A percentile compares a stretch with the other conserved stretches of the same genome.
Evolutionary conservation across 2,113 vertebrate species (phyloP).

Genomic region (Salvator merianae): DNA sequence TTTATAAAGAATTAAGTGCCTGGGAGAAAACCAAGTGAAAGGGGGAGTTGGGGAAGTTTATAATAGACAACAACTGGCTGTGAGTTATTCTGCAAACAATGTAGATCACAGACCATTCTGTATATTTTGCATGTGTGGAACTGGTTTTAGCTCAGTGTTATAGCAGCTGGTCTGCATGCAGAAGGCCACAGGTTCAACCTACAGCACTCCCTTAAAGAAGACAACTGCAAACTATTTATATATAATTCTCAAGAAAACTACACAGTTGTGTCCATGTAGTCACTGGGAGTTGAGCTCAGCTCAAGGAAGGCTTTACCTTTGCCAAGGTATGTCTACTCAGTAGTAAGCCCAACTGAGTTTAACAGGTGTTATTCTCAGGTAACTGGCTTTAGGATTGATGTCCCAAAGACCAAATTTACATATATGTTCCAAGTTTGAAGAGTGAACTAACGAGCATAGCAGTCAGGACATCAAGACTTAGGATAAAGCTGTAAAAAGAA

Average conservation of each 20-base stretch:
- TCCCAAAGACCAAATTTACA: neutral
- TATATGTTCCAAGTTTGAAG: neutral
- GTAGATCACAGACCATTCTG: neutral
- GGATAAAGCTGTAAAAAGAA: neutral
- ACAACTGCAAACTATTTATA: no score
- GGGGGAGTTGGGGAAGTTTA: neutral
- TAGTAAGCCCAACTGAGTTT: neutral
- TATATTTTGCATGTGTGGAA: slow-evolving; percentile 9
- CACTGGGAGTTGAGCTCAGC: no score
- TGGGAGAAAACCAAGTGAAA: fast-evolving
- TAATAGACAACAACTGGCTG: slow-evolving; percentile 8
- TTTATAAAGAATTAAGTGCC: neutral
- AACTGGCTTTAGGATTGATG: neutral
- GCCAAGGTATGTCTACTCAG: neutral
- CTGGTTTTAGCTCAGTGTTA: no score
- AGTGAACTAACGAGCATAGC: neutral
- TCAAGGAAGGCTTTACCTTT: no score
- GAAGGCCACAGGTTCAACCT: no score
- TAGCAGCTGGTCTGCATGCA: no score
- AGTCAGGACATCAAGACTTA: neutral
- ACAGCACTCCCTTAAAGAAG: no score
- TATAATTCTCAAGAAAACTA: no score
- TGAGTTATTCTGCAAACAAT: neutral
- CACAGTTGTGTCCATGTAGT: no score
- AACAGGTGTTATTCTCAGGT: neutral